Base-by-base conservation (phyloP, 2,797 vertebrate species). In the Smutsia temminckii region DNA sequence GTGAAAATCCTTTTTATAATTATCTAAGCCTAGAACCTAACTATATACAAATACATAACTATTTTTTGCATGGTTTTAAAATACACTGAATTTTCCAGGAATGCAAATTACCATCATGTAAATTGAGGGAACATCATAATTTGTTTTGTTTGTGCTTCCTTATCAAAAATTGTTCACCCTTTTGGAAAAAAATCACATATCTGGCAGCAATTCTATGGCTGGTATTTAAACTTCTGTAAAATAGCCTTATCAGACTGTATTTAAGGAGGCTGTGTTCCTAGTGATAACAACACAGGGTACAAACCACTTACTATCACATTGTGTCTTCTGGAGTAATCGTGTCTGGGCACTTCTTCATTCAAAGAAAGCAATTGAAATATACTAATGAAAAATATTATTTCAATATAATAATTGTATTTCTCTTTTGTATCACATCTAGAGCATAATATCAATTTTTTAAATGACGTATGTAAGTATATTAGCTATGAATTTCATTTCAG, bases 61-160 rank as follows among this genome's bases (percentile, higher is more conserved):
- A 69, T 72, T 91, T 85, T 88, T 93, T 57, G 10, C 32, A 71
- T 42, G 21, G 10, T 69, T 91, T 91, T 86, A 78, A 77, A 37
- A 85, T 32, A 59, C 8, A 49, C 23, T 91, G 51, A 87, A 34
- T 64, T 86, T 85, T 93, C 16, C 53, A 61, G n/a, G 21, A 86
- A 89, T 51, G 16, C 23, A 72, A 59, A 86, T 91, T 72, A 25
- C 11, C 34, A 13, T 61, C 63, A 77, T 18, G 6, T 71, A 93
- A 78, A 90, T 57, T 72, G 40, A 90, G 37, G 32, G 20, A 85
- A 61, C 29, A 63, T n/a, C 72, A 87, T 13, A 87, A 9, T 72
- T 95, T 57, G 16, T 85, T 89, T 64, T 61, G 23, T 83, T 94
- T 94, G 17, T 87, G 37, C 13, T 93, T 88, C 64, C 61, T 81